Conservation (phyloP, 2,113 vertebrate genomes). For the Macrotus californicus region DNA sequence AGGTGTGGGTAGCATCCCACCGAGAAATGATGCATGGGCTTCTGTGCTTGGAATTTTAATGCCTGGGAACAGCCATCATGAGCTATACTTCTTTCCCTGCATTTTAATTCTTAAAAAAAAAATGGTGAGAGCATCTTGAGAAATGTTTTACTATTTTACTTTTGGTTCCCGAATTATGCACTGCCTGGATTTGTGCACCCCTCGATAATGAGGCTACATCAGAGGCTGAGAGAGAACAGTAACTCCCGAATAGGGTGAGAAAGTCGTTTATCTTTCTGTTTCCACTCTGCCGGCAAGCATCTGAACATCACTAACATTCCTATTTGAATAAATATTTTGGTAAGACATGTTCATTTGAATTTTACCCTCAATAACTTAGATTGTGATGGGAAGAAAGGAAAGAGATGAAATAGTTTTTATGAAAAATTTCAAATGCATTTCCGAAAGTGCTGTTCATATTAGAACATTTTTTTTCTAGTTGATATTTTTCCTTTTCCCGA, state of each 20-base stretch:
- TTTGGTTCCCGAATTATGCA: slow-evolving; percentile 77
- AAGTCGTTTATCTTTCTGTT: slow-evolving; percentile 80
- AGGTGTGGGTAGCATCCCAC: background rate
- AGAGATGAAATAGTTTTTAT: slow-evolving; percentile 72
- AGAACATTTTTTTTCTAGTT: slow-evolving; percentile 69
- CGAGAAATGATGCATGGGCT: background rate
- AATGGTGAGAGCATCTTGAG: slow-evolving; percentile 74
- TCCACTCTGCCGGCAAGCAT: slow-evolving; percentile 74
- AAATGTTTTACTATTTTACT: slow-evolving; percentile 78
- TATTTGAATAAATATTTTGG: slow-evolving; percentile 81
- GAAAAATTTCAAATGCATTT: slow-evolving; percentile 70
- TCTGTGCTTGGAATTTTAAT: slow-evolving; percentile 69
- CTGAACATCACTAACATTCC: slow-evolving; percentile 79
- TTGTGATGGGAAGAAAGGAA: slow-evolving; percentile 60
- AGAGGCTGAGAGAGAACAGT: slow-evolving; percentile 76
- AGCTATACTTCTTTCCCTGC: slow-evolving; percentile 62
- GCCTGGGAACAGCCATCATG: slow-evolving; percentile 32
- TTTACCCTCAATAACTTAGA: slow-evolving; percentile 67
- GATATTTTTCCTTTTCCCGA: slow-evolving; percentile 26
- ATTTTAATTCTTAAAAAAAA: slow-evolving; percentile 68
- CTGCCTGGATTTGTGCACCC: slow-evolving; percentile 72
- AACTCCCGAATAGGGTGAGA: slow-evolving; percentile 74
- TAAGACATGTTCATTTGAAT: slow-evolving; percentile 79
- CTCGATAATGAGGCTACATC: slow-evolving; percentile 79
- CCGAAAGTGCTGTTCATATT: slow-evolving; percentile 65